Conservation (phyloP, 2,797 vertebrate species). For the Gymnopithys bicolor region DNA sequence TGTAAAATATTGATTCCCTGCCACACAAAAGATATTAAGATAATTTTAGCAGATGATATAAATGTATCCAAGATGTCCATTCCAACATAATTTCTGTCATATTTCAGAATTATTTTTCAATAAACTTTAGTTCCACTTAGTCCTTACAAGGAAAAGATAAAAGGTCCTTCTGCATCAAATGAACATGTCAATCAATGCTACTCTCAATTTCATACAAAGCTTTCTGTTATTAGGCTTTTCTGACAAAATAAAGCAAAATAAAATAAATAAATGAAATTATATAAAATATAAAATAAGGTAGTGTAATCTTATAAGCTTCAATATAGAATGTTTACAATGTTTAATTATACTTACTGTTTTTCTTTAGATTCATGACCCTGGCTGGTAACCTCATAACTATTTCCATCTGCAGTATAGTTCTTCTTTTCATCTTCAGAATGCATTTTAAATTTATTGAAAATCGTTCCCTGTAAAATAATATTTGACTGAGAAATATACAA, state of each 20-base stretch:
- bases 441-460: conserved; percentile 43
- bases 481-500: background rate
- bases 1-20: background rate
- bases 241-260: background rate
- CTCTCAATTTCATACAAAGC: background rate
- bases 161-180: background rate
- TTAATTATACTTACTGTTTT: conserved; percentile 46
- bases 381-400: background rate
- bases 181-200: background rate
- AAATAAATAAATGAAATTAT: background rate
- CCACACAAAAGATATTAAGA: background rate
- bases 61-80: background rate
- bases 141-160: background rate
- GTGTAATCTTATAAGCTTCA: background rate
- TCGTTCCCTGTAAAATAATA: background rate
- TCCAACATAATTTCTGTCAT: background rate
- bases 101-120: background rate
- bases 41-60: background rate
- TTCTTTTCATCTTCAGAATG: background rate
- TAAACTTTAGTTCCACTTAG: background rate
- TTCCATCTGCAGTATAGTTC: background rate
- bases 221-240: background rate
- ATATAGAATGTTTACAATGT: background rate
- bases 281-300: background rate
- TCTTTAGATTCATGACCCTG: background rate